These are phyloP conservation scores for Drosophila paranaensis DNA, from an alignment of 2,888 invertebrate genomes.

Conservation along the genomic window DNA sequence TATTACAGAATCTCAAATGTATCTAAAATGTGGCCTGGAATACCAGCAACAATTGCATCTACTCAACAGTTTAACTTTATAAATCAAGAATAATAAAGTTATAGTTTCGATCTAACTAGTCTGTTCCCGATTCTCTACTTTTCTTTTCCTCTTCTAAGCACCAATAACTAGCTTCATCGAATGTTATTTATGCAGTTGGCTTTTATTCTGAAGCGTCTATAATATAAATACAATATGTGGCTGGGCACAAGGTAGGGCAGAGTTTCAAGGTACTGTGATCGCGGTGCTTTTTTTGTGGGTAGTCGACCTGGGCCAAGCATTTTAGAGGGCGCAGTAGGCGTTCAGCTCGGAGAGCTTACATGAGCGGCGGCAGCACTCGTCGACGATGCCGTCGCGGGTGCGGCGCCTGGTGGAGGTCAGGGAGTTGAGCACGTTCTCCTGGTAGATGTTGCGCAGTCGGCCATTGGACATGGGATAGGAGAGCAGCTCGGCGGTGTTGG, in stretches of 20 bases:
- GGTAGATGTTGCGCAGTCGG: constrained; percentile 44
- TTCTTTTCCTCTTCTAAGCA: neutral
- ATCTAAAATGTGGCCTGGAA: too few species aligned
- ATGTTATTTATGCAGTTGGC: constrained; percentile 37
- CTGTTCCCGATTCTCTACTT: too few species aligned
- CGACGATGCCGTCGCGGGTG: constrained; percentile 58
- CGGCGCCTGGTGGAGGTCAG: constrained; percentile 57
- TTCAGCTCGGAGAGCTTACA: constrained; percentile 32
- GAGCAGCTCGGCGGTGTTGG: constrained; percentile 31
- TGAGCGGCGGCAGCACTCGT: constrained; percentile 52
- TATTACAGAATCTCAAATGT: too few species aligned
- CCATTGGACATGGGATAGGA: constrained; percentile 30
- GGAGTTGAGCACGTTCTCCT: constrained; percentile 47
- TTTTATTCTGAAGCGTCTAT: constrained; percentile 50
- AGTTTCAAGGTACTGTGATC: constrained; percentile 36
- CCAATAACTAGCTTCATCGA: neutral
- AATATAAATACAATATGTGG: constrained; percentile 28
- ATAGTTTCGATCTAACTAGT: too few species aligned
- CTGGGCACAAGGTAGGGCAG: constrained; percentile 13
- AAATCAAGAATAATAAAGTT: too few species aligned
- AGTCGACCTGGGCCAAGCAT: neutral
- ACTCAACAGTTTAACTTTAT: too few species aligned
- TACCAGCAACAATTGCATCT: too few species aligned
- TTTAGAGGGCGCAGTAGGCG: constrained; percentile 53
- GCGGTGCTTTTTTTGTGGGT: constrained; percentile 20